Evolutionary conservation across 2,113 vertebrate genomes (phyloP), one percentile per base, ranked within the genome.

Genomic region (Nanorana parkeri): DNA sequence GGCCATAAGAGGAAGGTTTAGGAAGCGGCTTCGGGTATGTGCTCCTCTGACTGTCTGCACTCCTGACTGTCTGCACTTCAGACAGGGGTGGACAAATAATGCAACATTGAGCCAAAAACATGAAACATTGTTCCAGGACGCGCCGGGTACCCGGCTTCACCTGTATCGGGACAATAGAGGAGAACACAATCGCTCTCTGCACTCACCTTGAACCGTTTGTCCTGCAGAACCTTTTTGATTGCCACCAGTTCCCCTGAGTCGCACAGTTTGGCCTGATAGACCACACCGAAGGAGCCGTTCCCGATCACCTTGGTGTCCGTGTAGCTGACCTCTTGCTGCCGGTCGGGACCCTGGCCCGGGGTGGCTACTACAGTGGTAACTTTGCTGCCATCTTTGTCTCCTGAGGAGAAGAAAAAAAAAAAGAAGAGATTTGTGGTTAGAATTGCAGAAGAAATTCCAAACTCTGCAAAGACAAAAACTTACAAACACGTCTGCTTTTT

Each of bases 281-380:
- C 97, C 41, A 99, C 98, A 64, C 98, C 97, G 86, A 99, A 99
- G 29, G 98, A 99, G 84, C 98, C 98, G 80, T 99, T 99, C 76
- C 98, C 98, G 83, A 99, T 99, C 86, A 99, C 98, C 90, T 99
- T 99, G 47, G 97, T 99, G 91, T 99, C 98, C 17, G 96, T 98
- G 92, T 99, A 99, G 93, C 96, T 99, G 89, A 99, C 98, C 91
- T 99, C 98, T 88, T 99, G 98, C 75, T 97, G 96, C 92, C 97
- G 94, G 87, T 99, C 97, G 0, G 98, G 97, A 81, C 97, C 97
- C 89, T 99, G 98, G 78, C 98, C 97, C 26, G 97, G 97, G 82
- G 97, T 99, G 85, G 98, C 98, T 89, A 99, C 96, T 68, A 99
- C 98, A 86, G 97, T 98, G 60, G 97, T 99, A 88, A 99, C 97